Base-by-base conservation (phyloP, 2,888 invertebrate species). In the Trichopria drosophilae region DNA sequence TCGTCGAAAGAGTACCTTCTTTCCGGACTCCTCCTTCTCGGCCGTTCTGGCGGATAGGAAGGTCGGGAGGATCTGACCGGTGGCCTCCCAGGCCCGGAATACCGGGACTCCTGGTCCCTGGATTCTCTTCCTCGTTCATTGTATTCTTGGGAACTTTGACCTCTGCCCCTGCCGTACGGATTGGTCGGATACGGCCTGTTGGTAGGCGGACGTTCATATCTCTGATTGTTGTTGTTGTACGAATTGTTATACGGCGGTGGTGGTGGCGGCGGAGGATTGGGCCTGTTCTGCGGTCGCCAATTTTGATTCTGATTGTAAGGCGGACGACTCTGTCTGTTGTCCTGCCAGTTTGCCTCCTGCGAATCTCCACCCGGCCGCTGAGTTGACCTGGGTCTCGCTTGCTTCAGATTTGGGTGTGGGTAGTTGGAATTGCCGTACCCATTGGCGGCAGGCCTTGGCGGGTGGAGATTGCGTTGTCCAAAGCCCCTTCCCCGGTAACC, bases 401-500 rank as follows among this genome's bases (percentile, higher is more conserved):
- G 57, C 22, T 53, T 56, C 26, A 54, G 24, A 41, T 56, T 57
- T 26, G 60, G 56, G 13, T 44, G 59, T 18, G 53, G 51, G 36
- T 36, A 47, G 16, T 55, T 43, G 34, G 43, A 26, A 26, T 55
- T 55, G 32, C 51, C 54, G 28, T 50, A 42, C 12, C 53, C 50
- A 53, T 49, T 53, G 26, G 41, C 55, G 18, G 55, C 32, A n/a
- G 63, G 22, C 6, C 53, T 57, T 6, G 58, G 43, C 4, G 52
- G 59, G 50, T 55, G 60, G 45, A 59, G 35, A 32, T 62, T 66
- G 40, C 65, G 64, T 57, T 60, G 59, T 56, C 62, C 66, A 44
- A 65, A 69, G 54, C 66, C 66, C 57, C 69, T 64, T 53, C 71
- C 71, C 47, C 69, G 64, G 40, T 62, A 72, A 48, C 63, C 61